phyloP scores from a whole-genome alignment of 2,888 invertebrate species.

The Ectemnius cavifrons region DNA sequence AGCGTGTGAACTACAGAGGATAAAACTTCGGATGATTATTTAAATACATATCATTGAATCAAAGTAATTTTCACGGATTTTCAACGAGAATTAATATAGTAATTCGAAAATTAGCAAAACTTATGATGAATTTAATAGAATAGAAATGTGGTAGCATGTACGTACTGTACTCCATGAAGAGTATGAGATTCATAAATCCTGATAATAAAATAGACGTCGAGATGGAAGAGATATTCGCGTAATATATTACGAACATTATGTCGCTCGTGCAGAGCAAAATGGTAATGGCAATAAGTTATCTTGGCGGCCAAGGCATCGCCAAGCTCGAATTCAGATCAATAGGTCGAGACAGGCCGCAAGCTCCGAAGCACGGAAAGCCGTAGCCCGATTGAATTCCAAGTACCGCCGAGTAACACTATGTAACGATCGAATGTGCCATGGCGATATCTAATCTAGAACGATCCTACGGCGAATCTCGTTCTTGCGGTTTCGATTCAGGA shows the following conservation, averaged over 20 bases:
- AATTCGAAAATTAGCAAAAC: too few species aligned
- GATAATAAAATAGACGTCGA: slow-evolving; percentile 23
- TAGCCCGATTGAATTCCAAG: slow-evolving; percentile 51
- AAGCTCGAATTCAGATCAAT: slow-evolving; percentile 48
- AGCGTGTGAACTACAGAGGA: too few species aligned
- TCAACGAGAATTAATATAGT: too few species aligned
- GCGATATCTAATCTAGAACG: slow-evolving; percentile 23
- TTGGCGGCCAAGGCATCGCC: slow-evolving; percentile 21
- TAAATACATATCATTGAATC: too few species aligned
- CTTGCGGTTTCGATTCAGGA: slow-evolving; percentile 31
- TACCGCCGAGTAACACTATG: slow-evolving; percentile 35
- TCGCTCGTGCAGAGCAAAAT: slow-evolving; percentile 20
- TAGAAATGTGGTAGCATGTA: too few species aligned
- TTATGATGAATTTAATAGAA: too few species aligned
- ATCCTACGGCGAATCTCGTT: slow-evolving; percentile 35
- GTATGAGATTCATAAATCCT: slow-evolving; percentile 40
- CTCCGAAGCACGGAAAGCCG: slow-evolving; percentile 36
- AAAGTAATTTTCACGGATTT: too few species aligned
- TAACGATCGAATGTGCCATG: slow-evolving; percentile 56
- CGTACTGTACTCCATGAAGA: too few species aligned
- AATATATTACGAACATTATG: slow-evolving; percentile 28
- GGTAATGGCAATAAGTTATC: slow-evolving; percentile 47
- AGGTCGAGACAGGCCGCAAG: slow-evolving; percentile 29
- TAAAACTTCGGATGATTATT: too few species aligned
- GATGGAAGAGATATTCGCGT: slow-evolving; percentile 23